Evolutionary conservation across 2,888 invertebrate genomes (phyloP).

Genomic region (Gandaritis pyraliata): DNA sequence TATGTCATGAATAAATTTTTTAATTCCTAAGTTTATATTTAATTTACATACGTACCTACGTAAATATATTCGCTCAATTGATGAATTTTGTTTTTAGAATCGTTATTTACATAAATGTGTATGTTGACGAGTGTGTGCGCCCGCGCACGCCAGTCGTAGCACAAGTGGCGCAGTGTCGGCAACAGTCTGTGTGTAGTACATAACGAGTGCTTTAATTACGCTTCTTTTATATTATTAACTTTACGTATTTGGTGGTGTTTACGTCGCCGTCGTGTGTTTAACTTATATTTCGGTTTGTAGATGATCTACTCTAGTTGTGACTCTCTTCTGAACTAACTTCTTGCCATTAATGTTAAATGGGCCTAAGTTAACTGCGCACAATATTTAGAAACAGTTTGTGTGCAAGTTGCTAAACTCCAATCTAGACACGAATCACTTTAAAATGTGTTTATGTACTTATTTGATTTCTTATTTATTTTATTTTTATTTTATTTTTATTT

Average conservation of each 20-base stretch:
- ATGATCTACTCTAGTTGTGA: constrained; percentile 6
- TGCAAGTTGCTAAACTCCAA: constrained; percentile 16
- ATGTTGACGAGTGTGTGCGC: no score
- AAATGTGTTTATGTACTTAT: constrained; percentile 1
- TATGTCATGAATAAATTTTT: no score
- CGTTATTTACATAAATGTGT: no score
- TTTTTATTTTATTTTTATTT: background rate
- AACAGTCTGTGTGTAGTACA: constrained; percentile 59
- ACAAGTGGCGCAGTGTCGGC: constrained; percentile 15
- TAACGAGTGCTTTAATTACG: constrained; percentile 78
- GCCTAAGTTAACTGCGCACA: constrained; percentile 20
- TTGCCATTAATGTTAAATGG: constrained; percentile 13
- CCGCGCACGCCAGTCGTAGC: background rate
- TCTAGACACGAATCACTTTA: constrained; percentile 18
- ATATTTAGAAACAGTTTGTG: constrained; percentile 17
- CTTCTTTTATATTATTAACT: constrained; percentile 71
- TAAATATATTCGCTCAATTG: no score
- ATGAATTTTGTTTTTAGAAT: no score
- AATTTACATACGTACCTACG: constrained; percentile 29
- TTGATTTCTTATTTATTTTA: no score
- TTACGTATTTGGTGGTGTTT: constrained; percentile 63
- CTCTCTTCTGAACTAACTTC: constrained; percentile 1
- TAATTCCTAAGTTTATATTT: no score
- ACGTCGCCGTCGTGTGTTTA: constrained; percentile 27
- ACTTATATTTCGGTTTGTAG: constrained; percentile 26